Evolutionary conservation across 2,113 vertebrate genomes (phyloP).

Genomic region (Thamnaconus septentrionalis): DNA sequence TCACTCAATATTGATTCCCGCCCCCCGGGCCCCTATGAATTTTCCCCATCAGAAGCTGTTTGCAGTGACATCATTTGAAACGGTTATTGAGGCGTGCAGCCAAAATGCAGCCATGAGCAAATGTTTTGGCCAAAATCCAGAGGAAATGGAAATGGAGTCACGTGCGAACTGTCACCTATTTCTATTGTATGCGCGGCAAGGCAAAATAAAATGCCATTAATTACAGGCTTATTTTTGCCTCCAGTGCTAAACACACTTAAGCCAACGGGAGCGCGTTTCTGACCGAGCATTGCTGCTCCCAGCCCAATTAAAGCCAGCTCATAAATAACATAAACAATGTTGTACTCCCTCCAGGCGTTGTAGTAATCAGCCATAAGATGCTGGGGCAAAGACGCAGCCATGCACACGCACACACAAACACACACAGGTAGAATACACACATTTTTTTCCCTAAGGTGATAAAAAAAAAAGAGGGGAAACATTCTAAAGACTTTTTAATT

Average conservation of each 20-base stretch:
- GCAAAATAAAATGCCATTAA: slow-evolving; percentile 46
- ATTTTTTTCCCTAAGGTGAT: too few species aligned
- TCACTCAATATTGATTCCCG: slow-evolving; percentile 47
- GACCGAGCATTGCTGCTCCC: slow-evolving; percentile 37
- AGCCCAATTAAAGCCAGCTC: slow-evolving; percentile 64
- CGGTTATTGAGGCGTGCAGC: slow-evolving; percentile 22
- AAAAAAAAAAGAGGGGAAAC: too few species aligned
- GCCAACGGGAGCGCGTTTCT: slow-evolving; percentile 29
- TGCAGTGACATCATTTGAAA: slow-evolving; percentile 7
- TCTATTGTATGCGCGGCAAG: slow-evolving; percentile 14
- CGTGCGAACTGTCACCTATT: slow-evolving; percentile 5
- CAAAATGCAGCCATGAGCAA: slow-evolving; percentile 1
- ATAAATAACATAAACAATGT: slow-evolving; percentile 70
- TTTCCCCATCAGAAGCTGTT: slow-evolving; percentile 7
- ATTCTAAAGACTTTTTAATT: too few species aligned
- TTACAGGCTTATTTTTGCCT: slow-evolving; percentile 35
- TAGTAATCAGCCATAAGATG: slow-evolving; percentile 57
- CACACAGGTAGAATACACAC: background rate
- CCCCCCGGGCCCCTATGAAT: background rate
- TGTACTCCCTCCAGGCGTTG: slow-evolving; percentile 53
- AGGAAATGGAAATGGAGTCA: background rate
- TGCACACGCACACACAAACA: slow-evolving; percentile 9
- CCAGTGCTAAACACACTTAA: slow-evolving; percentile 2
- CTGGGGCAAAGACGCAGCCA: slow-evolving; percentile 15
- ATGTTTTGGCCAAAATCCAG: slow-evolving; percentile 19